Evolutionary conservation across 2,797 vertebrate species (phyloP), one percentile per base, ranked within the genome.

Genomic region (Lindbergichthys nudifrons): DNA sequence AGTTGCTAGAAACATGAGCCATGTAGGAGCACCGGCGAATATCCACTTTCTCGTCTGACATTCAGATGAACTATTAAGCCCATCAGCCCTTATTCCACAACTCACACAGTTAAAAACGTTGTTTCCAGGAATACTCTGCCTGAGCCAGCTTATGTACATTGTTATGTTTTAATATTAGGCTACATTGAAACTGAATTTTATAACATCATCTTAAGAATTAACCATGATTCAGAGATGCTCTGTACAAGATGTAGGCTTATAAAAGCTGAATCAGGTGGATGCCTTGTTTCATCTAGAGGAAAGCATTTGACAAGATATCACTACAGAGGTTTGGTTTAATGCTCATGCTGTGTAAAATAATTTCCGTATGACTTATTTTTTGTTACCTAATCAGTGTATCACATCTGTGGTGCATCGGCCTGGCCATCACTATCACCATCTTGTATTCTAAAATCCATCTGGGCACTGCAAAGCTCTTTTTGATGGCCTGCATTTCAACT

Each of bases 31-130:
- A 0, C 46, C 77, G 73, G 62, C 39, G 42, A 82, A 68, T 77
- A 75, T 70, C 58, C 69, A 57, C 68, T 73, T 82, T 82, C 65
- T 70, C 18, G 41, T 51, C 61, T 68, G 51, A 36, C 51, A 84
- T 64, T 79, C 77, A 87, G 79, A 85, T 84, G 60, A 75, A 80
- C 79, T 84, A 85, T 87, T 83, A 87, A 79, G 36, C 39, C 61
- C 18, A 65, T 73, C 74, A 81, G 68, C 64, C 64, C 77, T 73
- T 71, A 84, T 86, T 85, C 67, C 73, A 65, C 42, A 58, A 64
- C 15, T 64, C n/a, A 23, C 42, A 61, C 59, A 64, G 42, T n/a
- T 2, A 61, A 7, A 52, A 47, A 19, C 21, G 6, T 32, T 42
- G 32, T 30, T 19, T 75, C 12, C 32, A 13, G 8, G 30, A 15